phyloP scores from a whole-genome alignment of 2,113 vertebrate species.

The Nerophis ophidion region DNA sequence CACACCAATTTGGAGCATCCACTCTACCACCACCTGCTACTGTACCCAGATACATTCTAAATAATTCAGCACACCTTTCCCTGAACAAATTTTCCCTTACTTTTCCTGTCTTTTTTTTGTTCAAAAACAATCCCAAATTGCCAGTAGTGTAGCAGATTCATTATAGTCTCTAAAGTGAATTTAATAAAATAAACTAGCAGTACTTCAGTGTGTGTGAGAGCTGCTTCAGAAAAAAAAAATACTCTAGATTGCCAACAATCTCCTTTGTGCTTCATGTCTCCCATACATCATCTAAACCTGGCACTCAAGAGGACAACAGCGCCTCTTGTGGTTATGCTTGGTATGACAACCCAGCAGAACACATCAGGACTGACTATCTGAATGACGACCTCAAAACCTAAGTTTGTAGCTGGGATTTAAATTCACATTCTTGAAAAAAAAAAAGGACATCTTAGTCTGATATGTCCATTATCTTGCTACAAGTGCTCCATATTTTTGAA shows the following conservation, averaged over 20 bases:
- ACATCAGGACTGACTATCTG: not conserved
- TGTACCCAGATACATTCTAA: constrained; percentile 61
- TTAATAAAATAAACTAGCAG: not conserved
- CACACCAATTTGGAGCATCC: constrained; percentile 59
- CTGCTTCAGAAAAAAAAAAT: constrained; percentile 42
- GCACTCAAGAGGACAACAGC: constrained; percentile 50
- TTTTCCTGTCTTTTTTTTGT: constrained; percentile 4
- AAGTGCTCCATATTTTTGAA: constrained; percentile 11
- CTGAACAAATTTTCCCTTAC: constrained; percentile 34
- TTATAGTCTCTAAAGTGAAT: not conserved
- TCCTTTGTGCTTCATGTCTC: constrained; percentile 42
- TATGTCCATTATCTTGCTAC: constrained; percentile 2
- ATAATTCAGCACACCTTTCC: constrained; percentile 56
- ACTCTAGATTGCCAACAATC: constrained; percentile 42
- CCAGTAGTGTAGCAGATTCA: not conserved
- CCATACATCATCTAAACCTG: constrained; percentile 23
- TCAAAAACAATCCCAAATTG: constrained; percentile 4
- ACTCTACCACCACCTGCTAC: constrained; percentile 44
- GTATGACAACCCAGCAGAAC: constrained; percentile 20
- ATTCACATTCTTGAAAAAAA: constrained; percentile 14
- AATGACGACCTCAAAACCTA: not conserved
- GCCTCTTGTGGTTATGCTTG: constrained; percentile 54
- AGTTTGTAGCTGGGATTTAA: not conserved
- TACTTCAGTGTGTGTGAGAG: constrained; percentile 18
- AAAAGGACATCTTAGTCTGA: not conserved